Conservation (phyloP, 2,113 vertebrate genomes). For the Callithrix jacchus region DNA sequence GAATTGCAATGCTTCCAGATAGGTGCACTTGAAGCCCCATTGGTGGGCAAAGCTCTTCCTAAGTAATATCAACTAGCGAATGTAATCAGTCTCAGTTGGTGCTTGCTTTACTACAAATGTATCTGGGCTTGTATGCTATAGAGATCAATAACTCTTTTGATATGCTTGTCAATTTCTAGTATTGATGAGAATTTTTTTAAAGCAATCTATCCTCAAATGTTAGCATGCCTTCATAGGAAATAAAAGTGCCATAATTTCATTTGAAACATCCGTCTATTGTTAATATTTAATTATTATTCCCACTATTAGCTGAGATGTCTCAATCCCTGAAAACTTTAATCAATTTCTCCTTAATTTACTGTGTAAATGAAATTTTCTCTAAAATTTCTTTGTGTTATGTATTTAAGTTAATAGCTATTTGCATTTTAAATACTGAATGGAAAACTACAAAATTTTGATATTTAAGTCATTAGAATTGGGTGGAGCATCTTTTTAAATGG, state of each 20-base stretch:
- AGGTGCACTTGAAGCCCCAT: constrained; percentile 29
- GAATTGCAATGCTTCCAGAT: constrained; percentile 29
- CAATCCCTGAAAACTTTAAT: constrained; percentile 8
- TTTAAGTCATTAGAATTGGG: constrained; percentile 47
- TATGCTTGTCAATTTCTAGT: constrained; percentile 50
- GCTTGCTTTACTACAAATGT: constrained; percentile 9
- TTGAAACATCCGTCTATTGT: background rate
- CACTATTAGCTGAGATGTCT: constrained; percentile 1
- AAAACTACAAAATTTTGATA: constrained; percentile 56
- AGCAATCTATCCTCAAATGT: constrained; percentile 12
- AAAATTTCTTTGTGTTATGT: constrained; percentile 67
- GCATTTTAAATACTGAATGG: constrained; percentile 37
- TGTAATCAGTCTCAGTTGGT: constrained; percentile 22
- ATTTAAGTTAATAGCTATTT: constrained; percentile 50
- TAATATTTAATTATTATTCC: constrained; percentile 26
- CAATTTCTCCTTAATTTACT: constrained; percentile 57
- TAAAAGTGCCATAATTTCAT: background rate
- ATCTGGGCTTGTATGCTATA: background rate
- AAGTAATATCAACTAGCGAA: constrained; percentile 25
- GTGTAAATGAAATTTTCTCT: constrained; percentile 52
- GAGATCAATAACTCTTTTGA: constrained; percentile 54
- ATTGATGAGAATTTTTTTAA: constrained; percentile 55
- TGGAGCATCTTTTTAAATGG: constrained; percentile 47
- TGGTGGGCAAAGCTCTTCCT: constrained; percentile 26
- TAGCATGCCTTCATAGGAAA: background rate